Evolutionary conservation across 2,888 invertebrate species (phyloP), one percentile per base, ranked within the genome.

Genomic region (Tetanocera ferruginea): DNA sequence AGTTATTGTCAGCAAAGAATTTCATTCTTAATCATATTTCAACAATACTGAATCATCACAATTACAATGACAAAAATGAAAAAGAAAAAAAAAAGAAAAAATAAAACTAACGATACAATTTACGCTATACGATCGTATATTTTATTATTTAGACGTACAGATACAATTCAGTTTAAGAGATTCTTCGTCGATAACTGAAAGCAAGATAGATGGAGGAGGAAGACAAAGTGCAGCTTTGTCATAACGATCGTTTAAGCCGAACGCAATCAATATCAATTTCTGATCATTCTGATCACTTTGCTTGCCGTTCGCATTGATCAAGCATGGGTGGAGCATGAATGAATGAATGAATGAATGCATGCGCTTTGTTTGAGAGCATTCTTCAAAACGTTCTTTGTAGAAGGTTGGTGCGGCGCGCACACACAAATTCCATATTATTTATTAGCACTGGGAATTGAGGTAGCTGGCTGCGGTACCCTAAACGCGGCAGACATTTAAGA

Each of bases 201-300:
- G 43, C 43, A 43, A 43, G 43, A 43, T 43, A 43, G 14, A 43
- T 43, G 43, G 43, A 43, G 43, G 43, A 43, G 43, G 14, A 43
- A 43, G 43, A 43, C 43, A 43, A 43, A 43, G n/a, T n/a, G 55
- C 55, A 55, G 55, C 55, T 55, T 55, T 55, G 55, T 25, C 52
- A 49, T 8, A 28, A 73, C 17, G 43, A 73, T 37, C 34, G 28
- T 60, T 62, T 64, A 60, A 74, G 25, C 60, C 49, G 62, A 74
- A 62, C 73, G 62, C 31, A 74, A 62, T 74, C 73, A 60, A 74
- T 74, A 62, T 74, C 64, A 37, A 74, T 49, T 74, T 62, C 31
- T 49, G 62, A 74, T 62, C 49, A 62, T 23, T 55, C 31, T 19
- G 55, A n/a, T 19, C 55, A 55, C n/a, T 55, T 23, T 55, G 19